Evolutionary conservation across 2,888 invertebrate genomes (phyloP).

Genomic region (Linnaemya vulpina): DNA sequence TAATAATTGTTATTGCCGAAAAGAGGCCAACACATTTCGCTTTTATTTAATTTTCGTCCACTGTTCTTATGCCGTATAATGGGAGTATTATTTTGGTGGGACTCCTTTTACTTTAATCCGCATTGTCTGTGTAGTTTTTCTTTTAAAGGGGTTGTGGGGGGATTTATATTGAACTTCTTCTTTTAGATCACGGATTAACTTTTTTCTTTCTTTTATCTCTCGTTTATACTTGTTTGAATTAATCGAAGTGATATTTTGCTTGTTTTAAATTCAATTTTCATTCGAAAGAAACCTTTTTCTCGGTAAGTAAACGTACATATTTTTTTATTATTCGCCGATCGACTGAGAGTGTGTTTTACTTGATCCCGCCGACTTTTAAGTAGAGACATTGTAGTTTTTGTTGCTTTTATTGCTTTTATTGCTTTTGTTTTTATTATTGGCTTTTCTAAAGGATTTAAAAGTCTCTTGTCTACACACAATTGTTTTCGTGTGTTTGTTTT

Average conservation of each 20-base stretch:
- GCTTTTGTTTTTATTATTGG: conserved; percentile 34
- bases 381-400: conserved; percentile 64
- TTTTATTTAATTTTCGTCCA: background rate
- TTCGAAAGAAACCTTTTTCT: conserved; percentile 69
- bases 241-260: conserved; percentile 83
- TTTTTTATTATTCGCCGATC: conserved; percentile 33
- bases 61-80: conserved; percentile 12
- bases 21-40: background rate
- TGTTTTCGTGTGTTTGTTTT: conserved; percentile 24
- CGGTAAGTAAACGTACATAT: background rate
- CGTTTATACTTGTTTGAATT: conserved; percentile 80
- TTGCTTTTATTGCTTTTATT: background rate
- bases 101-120: conserved; percentile 50
- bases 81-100: conserved; percentile 23
- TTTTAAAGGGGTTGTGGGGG: conserved; percentile 5
- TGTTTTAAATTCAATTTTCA: conserved; percentile 83
- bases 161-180: conserved; percentile 62
- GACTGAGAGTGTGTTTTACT: conserved; percentile 67
- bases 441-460: conserved; percentile 42
- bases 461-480: conserved; percentile 12
- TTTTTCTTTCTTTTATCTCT: conserved; percentile 3
- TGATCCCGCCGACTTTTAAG: conserved; percentile 73
- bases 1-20: too few relatives aligned
- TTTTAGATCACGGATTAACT: conserved; percentile 22
- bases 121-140: conserved; percentile 53